Percentiles rank a stretch among this genome's conserved stretches.
Conservation (phyloP, 2,113 vertebrate genomes). For the Bagarius yarrelli region DNA sequence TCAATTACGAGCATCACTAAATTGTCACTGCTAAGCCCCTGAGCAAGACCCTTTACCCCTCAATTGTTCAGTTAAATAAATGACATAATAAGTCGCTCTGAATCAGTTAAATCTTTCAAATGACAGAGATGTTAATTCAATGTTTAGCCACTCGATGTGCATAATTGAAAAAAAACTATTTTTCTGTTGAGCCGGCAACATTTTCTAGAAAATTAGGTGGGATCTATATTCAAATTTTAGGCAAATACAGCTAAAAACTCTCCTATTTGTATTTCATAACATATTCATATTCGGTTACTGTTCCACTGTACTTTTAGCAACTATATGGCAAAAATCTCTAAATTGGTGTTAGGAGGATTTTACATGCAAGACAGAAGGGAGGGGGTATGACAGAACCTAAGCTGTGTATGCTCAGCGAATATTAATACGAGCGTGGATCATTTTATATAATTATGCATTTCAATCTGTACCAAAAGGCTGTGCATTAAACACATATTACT, state of each 20-base stretch:
- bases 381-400: slow-evolving; percentile 1
- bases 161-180: background rate
- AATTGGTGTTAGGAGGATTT: background rate
- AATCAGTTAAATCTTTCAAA: no score
- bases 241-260: background rate
- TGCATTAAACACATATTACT: background rate
- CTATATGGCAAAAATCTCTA: background rate
- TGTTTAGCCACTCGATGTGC: background rate
- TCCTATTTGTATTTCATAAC: background rate
- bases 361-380: slow-evolving; percentile 18
- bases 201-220: background rate
- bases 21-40: no score
- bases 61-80: no score
- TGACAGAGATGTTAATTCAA: no score
- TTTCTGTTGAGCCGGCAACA: background rate
- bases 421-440: background rate
- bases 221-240: background rate
- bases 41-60: no score
- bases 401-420: background rate
- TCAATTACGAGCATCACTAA: no score
- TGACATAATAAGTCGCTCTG: no score
- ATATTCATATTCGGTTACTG: background rate
- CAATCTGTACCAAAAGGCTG: background rate
- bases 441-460: background rate
- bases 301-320: background rate